A percentile compares a stretch with the other conserved stretches of the same genome.
Conservation (phyloP, 1,140 invertebrate genomes). For the Wasmannia auropunctata region DNA sequence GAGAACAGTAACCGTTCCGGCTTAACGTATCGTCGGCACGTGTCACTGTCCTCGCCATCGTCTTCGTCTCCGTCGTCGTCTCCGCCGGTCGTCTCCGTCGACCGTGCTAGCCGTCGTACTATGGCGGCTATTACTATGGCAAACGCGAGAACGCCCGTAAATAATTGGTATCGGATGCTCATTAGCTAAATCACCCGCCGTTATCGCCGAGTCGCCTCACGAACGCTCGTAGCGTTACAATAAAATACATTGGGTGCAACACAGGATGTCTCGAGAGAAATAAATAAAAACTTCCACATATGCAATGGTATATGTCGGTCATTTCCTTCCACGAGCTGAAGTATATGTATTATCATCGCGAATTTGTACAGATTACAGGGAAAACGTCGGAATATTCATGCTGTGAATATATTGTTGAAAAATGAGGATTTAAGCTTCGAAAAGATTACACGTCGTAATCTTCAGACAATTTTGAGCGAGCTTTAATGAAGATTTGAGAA, state of each 20-base stretch:
- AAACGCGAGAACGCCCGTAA: slow-evolving; percentile 68
- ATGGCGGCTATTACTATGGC: slow-evolving; percentile 62
- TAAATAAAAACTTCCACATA: background rate
- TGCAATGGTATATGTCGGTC: background rate
- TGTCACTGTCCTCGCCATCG: slow-evolving; percentile 77
- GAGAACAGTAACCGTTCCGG: slow-evolving; percentile 80
- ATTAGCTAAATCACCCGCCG: slow-evolving; percentile 74
- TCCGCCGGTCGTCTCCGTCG: slow-evolving; percentile 54
- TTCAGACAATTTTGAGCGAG: background rate
- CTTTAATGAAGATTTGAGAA: background rate
- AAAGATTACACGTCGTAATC: background rate
- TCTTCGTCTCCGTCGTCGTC: slow-evolving; percentile 65
- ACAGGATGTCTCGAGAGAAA: slow-evolving; percentile 2
- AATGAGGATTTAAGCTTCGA: background rate
- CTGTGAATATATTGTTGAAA: background rate
- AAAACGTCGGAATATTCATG: background rate
- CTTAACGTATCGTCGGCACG: slow-evolving; percentile 84
- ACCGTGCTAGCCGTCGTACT: background rate
- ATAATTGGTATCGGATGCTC: slow-evolving; percentile 79
- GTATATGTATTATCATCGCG: background rate
- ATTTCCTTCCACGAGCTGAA: background rate
- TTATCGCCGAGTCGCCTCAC: slow-evolving; percentile 49
- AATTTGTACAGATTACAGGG: background rate
- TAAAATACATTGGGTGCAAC: slow-evolving; percentile 38
- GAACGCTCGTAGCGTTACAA: slow-evolving; percentile 24